Evolutionary conservation across 2,113 vertebrate genomes (phyloP).

Genomic region (Vulpes lagopus): DNA sequence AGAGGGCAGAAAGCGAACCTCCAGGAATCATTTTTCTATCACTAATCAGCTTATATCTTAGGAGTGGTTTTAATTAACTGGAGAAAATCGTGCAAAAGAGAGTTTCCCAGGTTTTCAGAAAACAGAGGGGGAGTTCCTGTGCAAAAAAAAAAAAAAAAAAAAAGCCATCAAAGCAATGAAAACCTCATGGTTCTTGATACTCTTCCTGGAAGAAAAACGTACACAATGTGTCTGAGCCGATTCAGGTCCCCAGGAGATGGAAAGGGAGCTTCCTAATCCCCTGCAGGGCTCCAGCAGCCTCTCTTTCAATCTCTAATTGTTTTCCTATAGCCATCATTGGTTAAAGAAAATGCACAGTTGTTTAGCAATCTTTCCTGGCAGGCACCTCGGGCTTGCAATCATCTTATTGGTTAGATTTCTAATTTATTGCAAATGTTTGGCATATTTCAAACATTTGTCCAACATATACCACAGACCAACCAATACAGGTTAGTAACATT

Average conservation of each 20-base stretch:
- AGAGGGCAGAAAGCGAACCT: background rate
- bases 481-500: conserved; percentile 79
- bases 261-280: conserved; percentile 61
- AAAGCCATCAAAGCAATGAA: conserved; percentile 79
- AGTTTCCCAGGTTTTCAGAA: conserved; percentile 66
- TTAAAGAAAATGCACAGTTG: conserved; percentile 80
- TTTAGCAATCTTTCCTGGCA: conserved; percentile 84
- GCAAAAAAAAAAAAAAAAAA: conserved; percentile 78
- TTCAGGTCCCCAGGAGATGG: conserved; percentile 67
- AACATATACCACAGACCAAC: conserved; percentile 77
- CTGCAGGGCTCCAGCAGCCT: conserved; percentile 38
- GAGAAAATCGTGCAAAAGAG: conserved; percentile 65
- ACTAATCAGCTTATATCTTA: conserved; percentile 63
- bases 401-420: conserved; percentile 85
- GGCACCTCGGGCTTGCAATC: conserved; percentile 75
- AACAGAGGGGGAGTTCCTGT: conserved; percentile 66
- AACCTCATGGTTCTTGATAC: conserved; percentile 75
- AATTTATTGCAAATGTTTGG: conserved; percentile 86
- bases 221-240: conserved; percentile 68
- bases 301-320: conserved; percentile 76
- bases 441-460: conserved; percentile 84
- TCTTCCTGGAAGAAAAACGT: conserved; percentile 71
- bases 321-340: conserved; percentile 80
- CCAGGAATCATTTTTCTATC: conserved; percentile 34
- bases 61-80: conserved; percentile 78